Evolutionary conservation across 2,113 vertebrate genomes (phyloP).

Genomic region (Girardinichthys multiradiatus): DNA sequence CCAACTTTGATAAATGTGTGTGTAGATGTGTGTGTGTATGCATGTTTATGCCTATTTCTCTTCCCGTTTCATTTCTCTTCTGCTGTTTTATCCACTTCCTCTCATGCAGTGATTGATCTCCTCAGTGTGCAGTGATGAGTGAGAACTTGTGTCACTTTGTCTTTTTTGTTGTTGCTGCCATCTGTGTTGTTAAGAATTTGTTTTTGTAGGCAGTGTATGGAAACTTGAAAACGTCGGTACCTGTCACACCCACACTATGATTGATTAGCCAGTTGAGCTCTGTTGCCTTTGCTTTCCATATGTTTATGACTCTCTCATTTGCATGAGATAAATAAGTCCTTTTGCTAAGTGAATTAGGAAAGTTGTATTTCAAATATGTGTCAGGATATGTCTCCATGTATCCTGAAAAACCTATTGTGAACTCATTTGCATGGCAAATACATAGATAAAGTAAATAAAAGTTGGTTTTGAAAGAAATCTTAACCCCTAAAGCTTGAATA

Average conservation of each 20-base stretch:
- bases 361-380: constrained; percentile 12
- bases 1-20: background rate
- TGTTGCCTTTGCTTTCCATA: constrained; percentile 44
- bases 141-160: constrained; percentile 36
- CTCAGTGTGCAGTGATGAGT: constrained; percentile 47
- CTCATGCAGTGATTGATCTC: constrained; percentile 67
- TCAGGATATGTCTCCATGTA: background rate
- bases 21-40: too few relatives aligned
- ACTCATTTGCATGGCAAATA: background rate
- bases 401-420: constrained; percentile 3
- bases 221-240: constrained; percentile 25
- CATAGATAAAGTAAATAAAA: background rate
- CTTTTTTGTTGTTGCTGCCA: constrained; percentile 50
- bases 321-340: constrained; percentile 48
- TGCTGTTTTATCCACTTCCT: constrained; percentile 46
- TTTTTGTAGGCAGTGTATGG: constrained; percentile 42
- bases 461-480: background rate
- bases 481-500: background rate
- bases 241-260: constrained; percentile 47
- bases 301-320: constrained; percentile 58
- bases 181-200: constrained; percentile 59
- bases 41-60: constrained; percentile 23
- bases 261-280: constrained; percentile 51
- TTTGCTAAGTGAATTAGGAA: constrained; percentile 59
- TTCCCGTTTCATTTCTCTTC: constrained; percentile 54